These are phyloP conservation scores for Andinoacara biseriatus DNA, from an alignment of 2,113 vertebrate genomes.

Conservation along the genomic window DNA sequence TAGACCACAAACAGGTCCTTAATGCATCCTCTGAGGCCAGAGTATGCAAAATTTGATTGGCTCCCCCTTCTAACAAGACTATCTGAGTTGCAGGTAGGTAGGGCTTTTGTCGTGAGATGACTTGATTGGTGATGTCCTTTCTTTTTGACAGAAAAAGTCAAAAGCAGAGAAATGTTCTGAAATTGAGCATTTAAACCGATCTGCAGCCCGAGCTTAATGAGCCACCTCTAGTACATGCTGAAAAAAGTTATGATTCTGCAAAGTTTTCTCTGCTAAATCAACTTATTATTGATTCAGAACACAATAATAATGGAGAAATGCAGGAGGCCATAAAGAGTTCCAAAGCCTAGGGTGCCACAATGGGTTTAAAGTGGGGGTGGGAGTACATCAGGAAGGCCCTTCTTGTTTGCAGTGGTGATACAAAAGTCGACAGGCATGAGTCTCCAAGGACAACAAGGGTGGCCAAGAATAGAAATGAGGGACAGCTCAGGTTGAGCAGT, in stretches of 20 bases:
- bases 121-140: fast-evolving
- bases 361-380: too few relatives aligned
- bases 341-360: background rate
- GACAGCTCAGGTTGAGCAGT: too few relatives aligned
- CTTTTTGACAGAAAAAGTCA: fast-evolving
- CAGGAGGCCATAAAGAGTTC: background rate
- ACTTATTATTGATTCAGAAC: fast-evolving
- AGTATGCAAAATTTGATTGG: too few relatives aligned
- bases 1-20: too few relatives aligned
- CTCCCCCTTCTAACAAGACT: too few relatives aligned
- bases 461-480: too few relatives aligned
- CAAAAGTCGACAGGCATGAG: too few relatives aligned
- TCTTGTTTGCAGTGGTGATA: too few relatives aligned
- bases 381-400: too few relatives aligned
- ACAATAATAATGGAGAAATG: background rate
- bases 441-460: too few relatives aligned
- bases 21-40: too few relatives aligned
- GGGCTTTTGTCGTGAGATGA: background rate
- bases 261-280: background rate
- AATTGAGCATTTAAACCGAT: background rate
- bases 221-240: fast-evolving
- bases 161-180: background rate
- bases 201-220: background rate
- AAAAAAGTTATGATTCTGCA: background rate
- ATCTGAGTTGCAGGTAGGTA: too few relatives aligned